Conservation (phyloP, 2,888 invertebrate genomes). For the Mayetiola destructor region DNA sequence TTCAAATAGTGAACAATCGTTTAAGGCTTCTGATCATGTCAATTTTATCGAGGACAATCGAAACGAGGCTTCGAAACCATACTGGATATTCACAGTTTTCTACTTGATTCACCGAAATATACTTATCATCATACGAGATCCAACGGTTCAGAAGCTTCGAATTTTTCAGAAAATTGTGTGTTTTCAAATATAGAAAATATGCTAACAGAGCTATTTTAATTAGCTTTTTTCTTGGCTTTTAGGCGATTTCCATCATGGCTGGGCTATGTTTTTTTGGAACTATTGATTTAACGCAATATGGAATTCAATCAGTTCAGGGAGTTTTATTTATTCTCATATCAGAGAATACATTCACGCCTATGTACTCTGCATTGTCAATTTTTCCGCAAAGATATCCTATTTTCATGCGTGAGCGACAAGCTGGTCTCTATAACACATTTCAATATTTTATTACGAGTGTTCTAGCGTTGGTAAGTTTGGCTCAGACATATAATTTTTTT, state of each 20-base stretch:
- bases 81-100: conserved; percentile 55
- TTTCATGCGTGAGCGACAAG: conserved; percentile 64
- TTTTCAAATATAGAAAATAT: conserved; percentile 13
- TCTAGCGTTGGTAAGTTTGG: conserved; percentile 60
- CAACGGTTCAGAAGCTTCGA: conserved; percentile 58
- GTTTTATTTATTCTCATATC: conserved; percentile 74
- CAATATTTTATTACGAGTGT: conserved; percentile 70
- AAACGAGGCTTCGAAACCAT: conserved; percentile 40
- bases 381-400: conserved; percentile 70
- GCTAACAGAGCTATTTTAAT: neutral
- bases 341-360: conserved; percentile 80
- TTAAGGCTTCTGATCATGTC: neutral
- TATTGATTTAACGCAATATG: conserved; percentile 55
- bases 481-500: conserved; percentile 1
- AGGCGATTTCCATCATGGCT: conserved; percentile 59
- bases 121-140: conserved; percentile 62
- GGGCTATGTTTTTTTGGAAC: conserved; percentile 76
- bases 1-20: neutral
- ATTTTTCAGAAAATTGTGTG: conserved; percentile 72
- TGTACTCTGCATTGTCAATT: conserved; percentile 76
- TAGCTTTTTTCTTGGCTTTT: conserved; percentile 21
- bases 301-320: conserved; percentile 78
- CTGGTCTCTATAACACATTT: conserved; percentile 65
- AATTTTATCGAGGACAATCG: neutral
- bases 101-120: conserved; percentile 64